These are phyloP conservation scores for Drosophila dives DNA, from an alignment of 2,888 invertebrate species.

Conservation along the genomic window DNA sequence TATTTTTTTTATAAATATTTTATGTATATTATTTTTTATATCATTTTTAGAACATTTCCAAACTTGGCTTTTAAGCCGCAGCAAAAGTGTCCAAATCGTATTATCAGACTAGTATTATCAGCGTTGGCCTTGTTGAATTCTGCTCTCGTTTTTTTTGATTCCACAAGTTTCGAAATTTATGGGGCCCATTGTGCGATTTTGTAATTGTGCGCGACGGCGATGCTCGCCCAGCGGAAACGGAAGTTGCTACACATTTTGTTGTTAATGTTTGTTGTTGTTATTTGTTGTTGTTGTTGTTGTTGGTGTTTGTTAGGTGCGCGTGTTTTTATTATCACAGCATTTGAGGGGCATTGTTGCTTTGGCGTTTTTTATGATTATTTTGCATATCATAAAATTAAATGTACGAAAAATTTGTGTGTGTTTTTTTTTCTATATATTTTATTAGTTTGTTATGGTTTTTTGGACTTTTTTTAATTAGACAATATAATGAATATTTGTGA, in stretches of 20 bases:
- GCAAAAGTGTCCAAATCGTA: not conserved
- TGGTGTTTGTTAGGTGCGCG: constrained; percentile 64
- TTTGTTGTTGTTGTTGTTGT: constrained; percentile 26
- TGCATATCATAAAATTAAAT: constrained; percentile 73
- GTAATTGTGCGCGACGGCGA: constrained; percentile 39
- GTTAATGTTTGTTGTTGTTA: constrained; percentile 22
- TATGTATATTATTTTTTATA: not conserved
- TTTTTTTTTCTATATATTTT: constrained; percentile 9
- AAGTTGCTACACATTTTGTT: constrained; percentile 68
- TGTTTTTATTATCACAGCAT: constrained; percentile 69
- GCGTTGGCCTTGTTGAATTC: not conserved
- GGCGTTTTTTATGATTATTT: constrained; percentile 69
- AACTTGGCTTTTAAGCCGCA: not conserved
- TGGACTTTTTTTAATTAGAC: constrained; percentile 1
- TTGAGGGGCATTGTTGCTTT: constrained; percentile 53
- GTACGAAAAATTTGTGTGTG: constrained; percentile 60
- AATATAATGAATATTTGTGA: constrained; percentile 36
- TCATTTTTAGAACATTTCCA: not conserved
- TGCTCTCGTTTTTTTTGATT: not conserved
- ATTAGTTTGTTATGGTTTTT: constrained; percentile 16
- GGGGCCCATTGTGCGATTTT: constrained; percentile 31
- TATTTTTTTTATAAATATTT: too few relatives aligned
- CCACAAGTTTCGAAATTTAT: constrained; percentile 28
- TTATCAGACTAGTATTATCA: not conserved
- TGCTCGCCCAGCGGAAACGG: constrained; percentile 59